A percentile compares a stretch with the other conserved stretches of the same genome.
Conservation (phyloP, 2,797 vertebrate species). For the Botia kubotai region DNA sequence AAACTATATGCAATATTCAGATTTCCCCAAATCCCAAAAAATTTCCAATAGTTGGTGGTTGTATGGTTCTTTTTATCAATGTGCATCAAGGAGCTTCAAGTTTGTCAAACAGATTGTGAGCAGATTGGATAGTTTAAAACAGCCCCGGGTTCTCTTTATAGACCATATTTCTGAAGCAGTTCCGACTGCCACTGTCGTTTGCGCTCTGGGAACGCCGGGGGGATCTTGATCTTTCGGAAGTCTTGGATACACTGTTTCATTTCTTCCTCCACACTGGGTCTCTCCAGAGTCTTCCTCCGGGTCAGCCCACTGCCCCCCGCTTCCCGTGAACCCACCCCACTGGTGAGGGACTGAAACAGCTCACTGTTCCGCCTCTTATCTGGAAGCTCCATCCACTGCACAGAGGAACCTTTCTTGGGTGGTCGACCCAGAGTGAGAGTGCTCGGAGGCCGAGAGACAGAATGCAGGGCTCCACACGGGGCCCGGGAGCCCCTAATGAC, state of each 20-base stretch:
- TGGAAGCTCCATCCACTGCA: conserved; percentile 85
- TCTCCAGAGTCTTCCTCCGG: conserved; percentile 86
- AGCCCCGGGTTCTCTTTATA: conserved; percentile 69
- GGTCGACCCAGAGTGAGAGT: conserved; percentile 86
- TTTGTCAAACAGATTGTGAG: not conserved
- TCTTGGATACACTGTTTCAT: conserved; percentile 91
- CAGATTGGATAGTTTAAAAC: not conserved
- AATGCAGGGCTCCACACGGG: conserved; percentile 73
- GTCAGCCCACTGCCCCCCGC: conserved; percentile 83
- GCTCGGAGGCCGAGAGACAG: conserved; percentile 80
- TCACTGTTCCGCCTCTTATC: conserved; percentile 90
- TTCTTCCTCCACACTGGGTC: conserved; percentile 85
- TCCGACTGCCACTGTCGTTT: conserved; percentile 90
- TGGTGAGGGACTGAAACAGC: conserved; percentile 89
- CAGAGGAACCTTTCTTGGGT: conserved; percentile 82
- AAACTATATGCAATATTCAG: not conserved
- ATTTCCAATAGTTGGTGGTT: not conserved
- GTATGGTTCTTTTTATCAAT: conserved; percentile 9
- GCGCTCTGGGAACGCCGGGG: conserved; percentile 86
- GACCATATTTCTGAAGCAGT: conserved; percentile 87
- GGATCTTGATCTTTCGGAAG: conserved; percentile 89
- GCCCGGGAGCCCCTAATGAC: conserved; percentile 55
- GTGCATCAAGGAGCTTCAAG: conserved; percentile 15
- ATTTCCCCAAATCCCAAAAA: not conserved
- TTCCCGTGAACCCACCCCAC: conserved; percentile 68